Evolutionary conservation across 2,888 invertebrate species (phyloP), one percentile per base, ranked within the genome.

Genomic region (Nymphalis urticae): DNA sequence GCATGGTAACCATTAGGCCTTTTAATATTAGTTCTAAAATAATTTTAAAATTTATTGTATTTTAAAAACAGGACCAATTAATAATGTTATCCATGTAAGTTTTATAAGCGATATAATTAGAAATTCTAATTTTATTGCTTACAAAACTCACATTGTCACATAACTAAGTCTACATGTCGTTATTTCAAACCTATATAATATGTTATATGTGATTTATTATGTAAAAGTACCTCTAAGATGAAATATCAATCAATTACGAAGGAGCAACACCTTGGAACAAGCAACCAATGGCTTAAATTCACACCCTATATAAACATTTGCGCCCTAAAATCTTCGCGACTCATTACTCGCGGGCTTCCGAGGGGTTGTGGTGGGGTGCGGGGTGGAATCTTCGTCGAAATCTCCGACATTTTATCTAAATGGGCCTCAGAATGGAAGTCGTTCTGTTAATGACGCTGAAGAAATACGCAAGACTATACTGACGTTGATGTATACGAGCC

Each of bases 331-430:
- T 91, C 91, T 92, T 91, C 90, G 89, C 92, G 91, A 87, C 85
- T 91, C 92, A 92, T 92, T 92, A 92, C 91, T 83, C 84, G 85
- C 79, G 81, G 80, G 80, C 76, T 73, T 66, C 64, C 63, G 68
- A 71, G 68, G 63, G 68, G 70, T 60, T 64, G 64, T 64, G 62
- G 60, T 36, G 65, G 64, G 66, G 70, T 68, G 73, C 75, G 76
- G 74, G 75, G 73, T 78, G 80, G 85, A 85, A 87, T 87, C 89
- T 89, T 89, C 86, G 89, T 89, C 89, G 88, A 91, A 92, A 92
- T 92, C 92, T 92, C 86, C 88, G 90, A 89, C 92, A 87, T 92
- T 92, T 92, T 92, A 92, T 92, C 92, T 92, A 91, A 92, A 92
- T 92, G 92, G 92, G 90, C 88, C 86, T 84, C 87, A 87, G 83